Percentiles rank a stretch among this genome's conserved stretches.
phyloP scores from a whole-genome alignment of 2,797 vertebrate species.

The Enteromius mattozi region DNA sequence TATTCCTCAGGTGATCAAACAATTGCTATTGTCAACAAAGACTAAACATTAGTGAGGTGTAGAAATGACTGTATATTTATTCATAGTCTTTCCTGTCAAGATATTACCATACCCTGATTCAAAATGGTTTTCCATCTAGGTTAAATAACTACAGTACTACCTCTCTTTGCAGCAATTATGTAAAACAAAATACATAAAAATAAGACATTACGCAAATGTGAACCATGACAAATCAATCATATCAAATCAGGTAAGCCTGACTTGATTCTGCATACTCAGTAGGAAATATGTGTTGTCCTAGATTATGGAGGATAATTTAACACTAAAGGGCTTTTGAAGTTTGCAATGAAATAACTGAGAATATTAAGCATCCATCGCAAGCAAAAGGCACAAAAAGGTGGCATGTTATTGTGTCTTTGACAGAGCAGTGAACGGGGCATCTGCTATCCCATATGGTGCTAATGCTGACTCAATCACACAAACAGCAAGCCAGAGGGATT shows the following conservation, averaged over 20 bases:
- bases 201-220: background rate
- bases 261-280: background rate
- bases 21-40: constrained; percentile 25
- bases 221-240: background rate
- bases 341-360: constrained; percentile 8
- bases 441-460: constrained; percentile 60
- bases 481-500: constrained; percentile 46
- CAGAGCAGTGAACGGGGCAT: constrained; percentile 51
- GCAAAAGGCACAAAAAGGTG: constrained; percentile 18
- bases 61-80: background rate
- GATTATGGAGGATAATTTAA: background rate
- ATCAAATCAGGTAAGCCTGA: background rate
- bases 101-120: background rate
- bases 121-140: background rate
- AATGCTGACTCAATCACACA: constrained; percentile 55
- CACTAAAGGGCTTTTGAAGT: constrained; percentile 24
- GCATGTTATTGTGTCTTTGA: constrained; percentile 49
- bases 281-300: constrained; percentile 21
- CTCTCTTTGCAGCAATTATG: background rate
- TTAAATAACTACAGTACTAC: background rate
- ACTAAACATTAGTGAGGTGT: background rate
- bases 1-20: constrained; percentile 29
- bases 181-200: background rate
- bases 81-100: background rate
- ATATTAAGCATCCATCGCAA: constrained; percentile 15